These are phyloP conservation scores for Zelostemma sp. DNA, from an alignment of 1,140 invertebrate genomes.

Conservation along the genomic window DNA sequence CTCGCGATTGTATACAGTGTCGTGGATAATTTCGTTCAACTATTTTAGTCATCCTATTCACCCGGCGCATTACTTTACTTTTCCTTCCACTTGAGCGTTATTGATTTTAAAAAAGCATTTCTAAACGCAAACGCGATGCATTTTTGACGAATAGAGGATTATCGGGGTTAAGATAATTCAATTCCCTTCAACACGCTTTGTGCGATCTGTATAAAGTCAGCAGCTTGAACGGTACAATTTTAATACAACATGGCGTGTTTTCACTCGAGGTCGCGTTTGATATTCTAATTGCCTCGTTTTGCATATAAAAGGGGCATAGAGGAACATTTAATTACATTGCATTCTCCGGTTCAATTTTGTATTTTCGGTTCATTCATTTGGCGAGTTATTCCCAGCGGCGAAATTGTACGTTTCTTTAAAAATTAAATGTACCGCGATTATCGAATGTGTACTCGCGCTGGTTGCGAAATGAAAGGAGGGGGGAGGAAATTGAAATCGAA, in stretches of 20 bases:
- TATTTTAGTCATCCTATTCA: no score
- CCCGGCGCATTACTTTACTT: no score
- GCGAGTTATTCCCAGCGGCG: no score
- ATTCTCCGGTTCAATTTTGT: constrained; percentile 31
- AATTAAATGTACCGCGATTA: not conserved
- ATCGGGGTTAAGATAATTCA: not conserved
- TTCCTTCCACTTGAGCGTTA: no score
- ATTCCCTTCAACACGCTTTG: not conserved
- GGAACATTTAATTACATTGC: constrained; percentile 55
- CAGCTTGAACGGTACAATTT: constrained; percentile 22
- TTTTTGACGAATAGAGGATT: not conserved
- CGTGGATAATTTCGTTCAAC: constrained; percentile 46
- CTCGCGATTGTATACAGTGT: constrained; percentile 46
- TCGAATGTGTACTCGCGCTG: not conserved
- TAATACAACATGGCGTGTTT: constrained; percentile 39
- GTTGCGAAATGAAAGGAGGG: constrained; percentile 6
- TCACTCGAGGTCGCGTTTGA: constrained; percentile 42
- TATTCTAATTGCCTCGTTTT: constrained; percentile 63
- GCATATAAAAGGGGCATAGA: constrained; percentile 57
- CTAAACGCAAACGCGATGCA: no score
- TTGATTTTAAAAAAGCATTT: no score
- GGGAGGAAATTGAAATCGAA: constrained; percentile 47
- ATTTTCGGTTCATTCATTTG: no score
- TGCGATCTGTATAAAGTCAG: not conserved
- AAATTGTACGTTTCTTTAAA: not conserved